Base-by-base conservation (phyloP, 2,888 invertebrate species). In the Spilarctia lutea region DNA sequence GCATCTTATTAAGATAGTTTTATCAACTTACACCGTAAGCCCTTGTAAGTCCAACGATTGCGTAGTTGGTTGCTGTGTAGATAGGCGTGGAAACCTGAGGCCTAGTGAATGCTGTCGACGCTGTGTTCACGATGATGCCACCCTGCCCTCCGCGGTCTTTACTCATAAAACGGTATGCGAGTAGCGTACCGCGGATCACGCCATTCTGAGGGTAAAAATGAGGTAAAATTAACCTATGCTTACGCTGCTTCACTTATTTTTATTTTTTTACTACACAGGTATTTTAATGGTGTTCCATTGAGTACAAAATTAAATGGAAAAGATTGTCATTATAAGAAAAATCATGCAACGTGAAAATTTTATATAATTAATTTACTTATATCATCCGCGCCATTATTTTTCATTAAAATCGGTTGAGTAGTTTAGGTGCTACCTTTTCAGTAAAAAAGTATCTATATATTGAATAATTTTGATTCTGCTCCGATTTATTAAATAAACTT, bases 1-100 rank as follows among this genome's bases (percentile, higher is more conserved):
- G 3, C 6, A 39, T 39, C 39, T 39, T 24, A 20, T 7, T 1
- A 4, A 2, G 0, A 16, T 7, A 30, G 3, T 7, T 33, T 30
- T 20, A 35, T 42, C n/a, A 39, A 82, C 96, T 93, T 88, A 97
- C 97, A 86, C 98, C 98, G 87, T 97, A 97, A 68, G 97, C 97
- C 83, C 97, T 96, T 4, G 97, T 97, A 75, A 98, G 96, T 65
- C 97, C 97, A 27, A 97, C 97, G 35, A 98, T 97, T 0, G 97
- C 98, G 87, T 97, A 97, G 89, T 98, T 98, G 27, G 97, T 98
- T 24, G 98, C 97, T 0, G 97, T 97, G 92, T 97, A 98, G 83
- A 98, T 97, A 2, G 98, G 98, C 45, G 97, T 96, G 74, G 97
- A 97, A 11, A 97, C 97, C 86, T 97, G 97, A 0, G 97, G 97